Percentiles rank a stretch among this genome's conserved stretches.
phyloP scores from a whole-genome alignment of 2,888 invertebrate species.

The Calameuta idolon region DNA sequence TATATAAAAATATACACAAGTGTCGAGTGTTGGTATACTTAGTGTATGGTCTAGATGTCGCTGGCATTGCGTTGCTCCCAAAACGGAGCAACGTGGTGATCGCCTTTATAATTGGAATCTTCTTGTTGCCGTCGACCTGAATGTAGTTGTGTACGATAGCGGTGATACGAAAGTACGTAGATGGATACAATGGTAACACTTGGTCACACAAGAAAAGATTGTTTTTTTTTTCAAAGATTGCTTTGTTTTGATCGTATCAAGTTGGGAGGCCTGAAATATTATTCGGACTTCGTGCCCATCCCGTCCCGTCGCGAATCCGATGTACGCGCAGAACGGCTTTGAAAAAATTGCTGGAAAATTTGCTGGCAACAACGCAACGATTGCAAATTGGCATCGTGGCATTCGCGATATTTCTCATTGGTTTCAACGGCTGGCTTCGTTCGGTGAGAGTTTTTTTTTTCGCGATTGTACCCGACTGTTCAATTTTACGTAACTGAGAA shows the following conservation, averaged over 20 bases:
- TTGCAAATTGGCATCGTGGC: not conserved
- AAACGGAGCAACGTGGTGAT: not conserved
- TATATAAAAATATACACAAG: not conserved
- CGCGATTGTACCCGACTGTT: not conserved
- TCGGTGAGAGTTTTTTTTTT: not conserved
- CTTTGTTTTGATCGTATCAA: not conserved
- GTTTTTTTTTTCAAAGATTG: not conserved
- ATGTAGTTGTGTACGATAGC: not conserved
- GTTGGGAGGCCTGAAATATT: not conserved
- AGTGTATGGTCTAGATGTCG: not conserved
- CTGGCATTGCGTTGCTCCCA: not conserved
- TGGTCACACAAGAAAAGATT: not conserved
- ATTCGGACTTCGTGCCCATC: not conserved
- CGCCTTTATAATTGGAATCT: not conserved
- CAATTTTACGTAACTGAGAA: not conserved
- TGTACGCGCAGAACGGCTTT: slow-evolving; percentile 1
- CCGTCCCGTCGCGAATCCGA: not conserved
- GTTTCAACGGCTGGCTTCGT: not conserved
- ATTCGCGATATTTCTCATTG: not conserved
- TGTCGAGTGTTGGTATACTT: not conserved
- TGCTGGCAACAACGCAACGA: slow-evolving; percentile 6
- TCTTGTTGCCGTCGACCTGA: not conserved
- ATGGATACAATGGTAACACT: not conserved
- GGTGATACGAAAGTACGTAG: not conserved
- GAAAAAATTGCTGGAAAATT: slow-evolving; percentile 30